Conservation (phyloP, 2,113 vertebrate genomes). For the Poecilia latipinna region DNA sequence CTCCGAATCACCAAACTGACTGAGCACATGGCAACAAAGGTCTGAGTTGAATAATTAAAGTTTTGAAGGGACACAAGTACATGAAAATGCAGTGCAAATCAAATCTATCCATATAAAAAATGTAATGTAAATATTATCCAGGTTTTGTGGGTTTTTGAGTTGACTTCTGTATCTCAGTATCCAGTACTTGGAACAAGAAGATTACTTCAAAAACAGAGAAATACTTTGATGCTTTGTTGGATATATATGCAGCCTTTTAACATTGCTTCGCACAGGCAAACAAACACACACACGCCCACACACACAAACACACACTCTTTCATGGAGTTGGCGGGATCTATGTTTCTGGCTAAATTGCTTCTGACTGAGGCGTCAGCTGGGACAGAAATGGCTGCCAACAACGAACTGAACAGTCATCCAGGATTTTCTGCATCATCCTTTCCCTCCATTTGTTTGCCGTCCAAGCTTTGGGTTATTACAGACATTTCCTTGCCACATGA, state of each 20-base stretch:
- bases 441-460: conserved; percentile 7
- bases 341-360: conserved; percentile 39
- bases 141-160: no score
- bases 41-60: neutral
- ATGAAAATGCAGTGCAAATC: neutral
- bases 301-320: neutral
- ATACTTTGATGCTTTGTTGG: no score
- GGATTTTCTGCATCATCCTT: conserved; percentile 69
- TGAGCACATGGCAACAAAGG: neutral
- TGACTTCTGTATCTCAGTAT: no score
- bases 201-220: no score
- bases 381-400: conserved; percentile 32
- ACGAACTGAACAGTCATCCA: conserved; percentile 42
- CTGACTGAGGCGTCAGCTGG: conserved; percentile 56
- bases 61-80: neutral
- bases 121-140: no score
- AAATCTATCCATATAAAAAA: neutral
- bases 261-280: no score
- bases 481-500: conserved; percentile 52
- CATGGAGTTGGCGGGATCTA: neutral
- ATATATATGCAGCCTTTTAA: no score
- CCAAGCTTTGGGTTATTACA: conserved; percentile 47
- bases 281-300: no score
- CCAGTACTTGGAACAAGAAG: no score
- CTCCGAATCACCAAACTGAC: neutral